A percentile compares a stretch with the other conserved stretches of the same genome.
Conservation (phyloP, 2,888 invertebrate species). For the Spilarctia lutea region DNA sequence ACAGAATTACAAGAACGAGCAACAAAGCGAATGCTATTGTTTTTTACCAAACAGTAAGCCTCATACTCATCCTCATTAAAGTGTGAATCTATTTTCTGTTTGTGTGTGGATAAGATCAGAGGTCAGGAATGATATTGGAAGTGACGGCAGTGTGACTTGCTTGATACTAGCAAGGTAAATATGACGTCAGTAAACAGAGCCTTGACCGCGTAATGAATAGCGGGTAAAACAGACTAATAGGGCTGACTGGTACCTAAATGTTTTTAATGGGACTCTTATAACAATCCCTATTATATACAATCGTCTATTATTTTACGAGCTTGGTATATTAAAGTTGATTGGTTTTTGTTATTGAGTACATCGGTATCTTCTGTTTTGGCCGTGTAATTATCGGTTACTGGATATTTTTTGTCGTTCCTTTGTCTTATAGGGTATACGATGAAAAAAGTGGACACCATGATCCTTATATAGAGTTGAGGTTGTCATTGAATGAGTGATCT, state of each 20-base stretch:
- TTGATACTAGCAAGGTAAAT: conserved; percentile 40
- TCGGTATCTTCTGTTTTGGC: not conserved
- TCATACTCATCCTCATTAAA: not conserved
- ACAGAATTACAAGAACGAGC: not conserved
- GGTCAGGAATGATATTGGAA: conserved; percentile 17
- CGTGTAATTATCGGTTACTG: not conserved
- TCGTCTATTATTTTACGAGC: not conserved
- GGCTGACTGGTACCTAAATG: conserved; percentile 20
- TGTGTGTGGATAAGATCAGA: conserved; percentile 18
- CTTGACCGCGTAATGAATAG: conserved; percentile 51
- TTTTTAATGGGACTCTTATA: conserved; percentile 31
- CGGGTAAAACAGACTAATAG: conserved; percentile 34
- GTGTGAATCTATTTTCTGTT: conserved; percentile 11
- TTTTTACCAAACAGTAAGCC: not conserved
- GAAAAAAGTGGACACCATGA: not conserved
- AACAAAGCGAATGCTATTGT: not conserved
- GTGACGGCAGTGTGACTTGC: conserved; percentile 21
- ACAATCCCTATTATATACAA: conserved; percentile 3
- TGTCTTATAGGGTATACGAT: not conserved
- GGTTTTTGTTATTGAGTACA: not conserved
- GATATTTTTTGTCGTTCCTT: not conserved
- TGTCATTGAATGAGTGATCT: not conserved
- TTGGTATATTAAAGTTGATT: not conserved
- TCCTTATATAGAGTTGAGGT: not conserved
- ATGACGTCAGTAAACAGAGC: conserved; percentile 44